Conservation (phyloP, 2,113 vertebrate genomes). For the Cinclus cinclus region DNA sequence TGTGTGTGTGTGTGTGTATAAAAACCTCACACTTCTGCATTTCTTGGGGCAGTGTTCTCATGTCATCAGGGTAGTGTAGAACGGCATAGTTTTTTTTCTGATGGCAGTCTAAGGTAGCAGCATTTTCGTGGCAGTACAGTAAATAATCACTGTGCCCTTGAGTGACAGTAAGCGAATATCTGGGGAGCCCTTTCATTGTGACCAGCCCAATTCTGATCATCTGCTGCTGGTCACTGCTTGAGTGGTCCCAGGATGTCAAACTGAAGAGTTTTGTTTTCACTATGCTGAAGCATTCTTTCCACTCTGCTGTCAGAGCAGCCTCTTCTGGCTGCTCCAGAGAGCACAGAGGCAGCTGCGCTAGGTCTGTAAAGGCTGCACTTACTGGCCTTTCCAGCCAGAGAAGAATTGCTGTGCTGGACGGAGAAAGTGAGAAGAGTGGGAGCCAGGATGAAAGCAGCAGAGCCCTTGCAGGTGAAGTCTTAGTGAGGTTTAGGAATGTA, state of each 20-base stretch:
- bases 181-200: not conserved
- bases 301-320: constrained; percentile 71
- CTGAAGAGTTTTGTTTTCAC: constrained; percentile 68
- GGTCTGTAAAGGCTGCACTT: constrained; percentile 3
- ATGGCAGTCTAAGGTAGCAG: not conserved
- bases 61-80: not conserved
- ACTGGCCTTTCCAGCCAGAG: constrained; percentile 31
- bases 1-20: not conserved
- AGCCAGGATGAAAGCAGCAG: constrained; percentile 70
- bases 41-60: not conserved
- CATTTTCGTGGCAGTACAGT: not conserved
- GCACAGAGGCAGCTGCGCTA: constrained; percentile 29
- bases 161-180: not conserved
- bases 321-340: constrained; percentile 71
- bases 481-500: not conserved
- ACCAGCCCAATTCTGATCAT: not conserved
- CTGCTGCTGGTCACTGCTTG: constrained; percentile 38
- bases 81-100: not conserved
- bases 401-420: constrained; percentile 16
- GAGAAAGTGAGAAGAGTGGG: constrained; percentile 6
- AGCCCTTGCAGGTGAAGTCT: constrained; percentile 74
- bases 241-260: constrained; percentile 43
- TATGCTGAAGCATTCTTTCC: constrained; percentile 70
- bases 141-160: not conserved
- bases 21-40: not conserved